A percentile compares a stretch with the other conserved stretches of the same genome.
These are phyloP conservation scores for Zoroaster sp. DNA, from an alignment of 53 echinoderm and acorn worm species.

Conservation along the genomic window DNA sequence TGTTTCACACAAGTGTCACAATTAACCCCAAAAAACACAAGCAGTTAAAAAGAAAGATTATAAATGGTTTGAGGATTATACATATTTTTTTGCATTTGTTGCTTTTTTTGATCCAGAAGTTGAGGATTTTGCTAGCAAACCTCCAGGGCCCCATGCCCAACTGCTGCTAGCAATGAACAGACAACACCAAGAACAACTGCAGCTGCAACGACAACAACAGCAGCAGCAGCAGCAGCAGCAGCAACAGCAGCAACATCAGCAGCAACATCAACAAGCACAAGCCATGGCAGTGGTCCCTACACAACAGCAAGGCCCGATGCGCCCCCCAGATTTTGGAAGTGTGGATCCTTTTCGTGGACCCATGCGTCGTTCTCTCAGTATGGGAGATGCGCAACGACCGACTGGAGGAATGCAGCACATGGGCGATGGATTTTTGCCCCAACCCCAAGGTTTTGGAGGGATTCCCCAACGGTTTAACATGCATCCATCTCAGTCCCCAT, in stretches of 20 bases:
- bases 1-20: too few relatives aligned
- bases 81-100: not conserved
- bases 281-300: conserved; percentile 4
- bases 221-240: conserved; percentile 45
- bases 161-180: conserved; percentile 95
- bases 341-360: conserved; percentile 55
- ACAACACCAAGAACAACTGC: conserved; percentile 83
- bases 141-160: conserved; percentile 96
- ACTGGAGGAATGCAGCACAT: conserved; percentile 33
- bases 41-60: not conserved
- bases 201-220: conserved; percentile 73
- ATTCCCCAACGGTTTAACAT: conserved; percentile 46
- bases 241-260: conserved; percentile 19
- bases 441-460: conserved; percentile 26
- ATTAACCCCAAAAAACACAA: too few relatives aligned
- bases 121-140: conserved; percentile 85
- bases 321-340: conserved; percentile 47
- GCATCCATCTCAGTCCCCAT: conserved; percentile 46
- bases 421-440: conserved; percentile 31
- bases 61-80: not conserved
- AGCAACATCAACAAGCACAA: conserved; percentile 10
- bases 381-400: conserved; percentile 54
- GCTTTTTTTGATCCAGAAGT: conserved; percentile 67
- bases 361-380: conserved; percentile 62
- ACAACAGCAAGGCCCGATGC: conserved; percentile 50